Evolutionary conservation across 1,140 invertebrate genomes (phyloP).

Genomic region (Drosophila funebris): DNA sequence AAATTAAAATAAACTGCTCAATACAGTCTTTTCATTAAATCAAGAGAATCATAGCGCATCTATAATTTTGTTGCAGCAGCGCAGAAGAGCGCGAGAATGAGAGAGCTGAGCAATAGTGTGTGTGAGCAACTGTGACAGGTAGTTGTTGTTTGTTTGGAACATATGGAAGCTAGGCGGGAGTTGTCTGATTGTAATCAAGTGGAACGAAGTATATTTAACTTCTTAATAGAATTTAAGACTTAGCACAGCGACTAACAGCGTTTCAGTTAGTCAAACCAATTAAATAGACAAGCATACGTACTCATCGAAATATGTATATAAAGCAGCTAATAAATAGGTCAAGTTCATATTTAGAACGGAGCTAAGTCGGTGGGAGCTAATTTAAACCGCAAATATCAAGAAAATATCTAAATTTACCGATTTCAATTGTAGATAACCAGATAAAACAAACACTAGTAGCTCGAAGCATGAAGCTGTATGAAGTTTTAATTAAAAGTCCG

Average conservation of each 20-base stretch:
- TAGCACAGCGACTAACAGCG: neutral
- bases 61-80: neutral
- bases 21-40: neutral
- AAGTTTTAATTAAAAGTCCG: neutral
- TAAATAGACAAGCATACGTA: neutral
- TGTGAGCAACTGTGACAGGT: slow-evolving; percentile 11
- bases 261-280: slow-evolving; percentile 28
- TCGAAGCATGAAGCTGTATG: neutral
- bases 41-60: neutral
- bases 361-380: slow-evolving; percentile 4
- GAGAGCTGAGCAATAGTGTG: too few species aligned
- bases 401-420: slow-evolving; percentile 29
- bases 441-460: neutral
- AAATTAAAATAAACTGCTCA: too few species aligned
- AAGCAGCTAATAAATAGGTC: slow-evolving; percentile 9
- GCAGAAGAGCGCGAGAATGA: neutral
- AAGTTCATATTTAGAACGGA: slow-evolving; percentile 34
- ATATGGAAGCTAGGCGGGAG: slow-evolving; percentile 42
- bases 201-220: slow-evolving; percentile 27
- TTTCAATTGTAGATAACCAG: slow-evolving; percentile 18
- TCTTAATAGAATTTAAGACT: neutral
- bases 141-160: slow-evolving; percentile 17
- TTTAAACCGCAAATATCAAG: slow-evolving; percentile 26
- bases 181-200: slow-evolving; percentile 42
- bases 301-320: neutral